A percentile compares a stretch with the other conserved stretches of the same genome.
These are phyloP conservation scores for Forpus xanthops DNA, from an alignment of 2,797 vertebrate genomes.

Conservation along the genomic window DNA sequence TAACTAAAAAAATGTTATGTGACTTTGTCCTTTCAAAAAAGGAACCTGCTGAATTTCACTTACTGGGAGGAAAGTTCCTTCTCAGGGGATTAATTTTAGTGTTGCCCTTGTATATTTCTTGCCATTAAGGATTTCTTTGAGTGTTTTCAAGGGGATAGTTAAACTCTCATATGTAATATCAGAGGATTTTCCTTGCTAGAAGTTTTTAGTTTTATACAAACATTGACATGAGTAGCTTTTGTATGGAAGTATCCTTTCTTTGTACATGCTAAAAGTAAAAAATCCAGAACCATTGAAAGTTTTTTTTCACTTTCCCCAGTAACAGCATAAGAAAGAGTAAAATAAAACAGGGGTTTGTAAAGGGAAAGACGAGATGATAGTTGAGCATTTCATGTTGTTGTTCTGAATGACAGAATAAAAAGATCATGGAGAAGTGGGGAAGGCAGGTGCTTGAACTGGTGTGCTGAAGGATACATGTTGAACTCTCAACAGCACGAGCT, in stretches of 20 bases:
- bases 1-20: background rate
- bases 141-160: background rate
- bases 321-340: background rate
- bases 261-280: background rate
- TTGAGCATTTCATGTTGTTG: background rate
- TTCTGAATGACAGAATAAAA: background rate
- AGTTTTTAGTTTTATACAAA: background rate
- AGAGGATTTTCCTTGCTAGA: background rate
- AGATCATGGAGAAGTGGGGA: background rate
- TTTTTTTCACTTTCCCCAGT: background rate
- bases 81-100: background rate
- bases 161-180: background rate
- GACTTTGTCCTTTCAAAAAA: background rate
- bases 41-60: background rate
- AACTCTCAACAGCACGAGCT: background rate
- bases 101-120: background rate
- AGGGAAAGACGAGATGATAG: background rate
- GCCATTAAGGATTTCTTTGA: background rate
- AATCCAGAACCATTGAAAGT: background rate
- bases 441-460: background rate
- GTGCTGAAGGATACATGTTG: background rate
- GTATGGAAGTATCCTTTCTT: background rate
- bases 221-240: background rate
- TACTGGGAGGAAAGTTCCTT: background rate
- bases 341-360: background rate